A percentile compares a stretch with the other conserved stretches of the same genome.
These are phyloP conservation scores for Meteorus colon DNA, from an alignment of 2,888 invertebrate species.

Conservation along the genomic window DNA sequence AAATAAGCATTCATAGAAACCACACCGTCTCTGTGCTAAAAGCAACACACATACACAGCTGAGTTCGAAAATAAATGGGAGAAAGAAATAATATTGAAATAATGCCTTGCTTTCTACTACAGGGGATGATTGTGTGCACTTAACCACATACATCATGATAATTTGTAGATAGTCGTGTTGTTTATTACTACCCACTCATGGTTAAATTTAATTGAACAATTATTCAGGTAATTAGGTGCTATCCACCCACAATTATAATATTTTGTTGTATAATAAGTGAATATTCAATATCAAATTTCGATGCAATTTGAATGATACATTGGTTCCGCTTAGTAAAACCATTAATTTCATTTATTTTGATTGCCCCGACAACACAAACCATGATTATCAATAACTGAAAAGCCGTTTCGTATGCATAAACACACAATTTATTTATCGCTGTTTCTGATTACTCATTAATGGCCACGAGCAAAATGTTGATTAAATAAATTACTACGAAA, in stretches of 20 bases:
- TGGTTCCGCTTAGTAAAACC: background rate
- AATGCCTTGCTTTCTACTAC: background rate
- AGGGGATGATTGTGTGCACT: background rate
- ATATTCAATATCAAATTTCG: conserved; percentile 6
- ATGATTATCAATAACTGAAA: background rate
- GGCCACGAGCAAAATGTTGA: background rate
- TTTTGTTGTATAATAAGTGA: conserved; percentile 19
- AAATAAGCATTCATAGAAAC: conserved; percentile 34
- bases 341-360: background rate
- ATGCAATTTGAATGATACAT: background rate
- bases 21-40: conserved; percentile 28
- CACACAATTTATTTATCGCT: background rate
- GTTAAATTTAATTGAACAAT: conserved; percentile 36
- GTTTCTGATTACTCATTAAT: background rate
- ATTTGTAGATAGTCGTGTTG: background rate
- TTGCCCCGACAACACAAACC: background rate
- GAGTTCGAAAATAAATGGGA: background rate
- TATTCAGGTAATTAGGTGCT: conserved; percentile 36
- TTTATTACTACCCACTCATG: conserved; percentile 28
- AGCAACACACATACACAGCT: background rate
- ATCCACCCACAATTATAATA: conserved; percentile 30
- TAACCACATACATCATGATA: background rate
- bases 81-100: background rate
- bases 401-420: conserved; percentile 21
- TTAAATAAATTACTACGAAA: background rate